Conservation (phyloP, 2,888 invertebrate genomes). For the Andrena marginata region DNA sequence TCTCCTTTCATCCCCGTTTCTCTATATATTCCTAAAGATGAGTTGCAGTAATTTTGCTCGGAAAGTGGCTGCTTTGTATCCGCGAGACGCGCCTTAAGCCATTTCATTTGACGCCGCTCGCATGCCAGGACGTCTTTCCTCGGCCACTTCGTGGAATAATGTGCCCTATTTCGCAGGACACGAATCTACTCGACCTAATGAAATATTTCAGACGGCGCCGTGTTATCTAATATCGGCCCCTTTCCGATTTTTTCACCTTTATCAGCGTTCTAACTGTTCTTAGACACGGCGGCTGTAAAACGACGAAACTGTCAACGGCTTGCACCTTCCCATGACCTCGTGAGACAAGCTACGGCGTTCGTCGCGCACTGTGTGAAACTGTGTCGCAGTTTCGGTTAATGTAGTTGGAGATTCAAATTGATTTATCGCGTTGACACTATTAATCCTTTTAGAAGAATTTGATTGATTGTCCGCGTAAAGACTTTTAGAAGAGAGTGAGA, state of each 20-base stretch:
- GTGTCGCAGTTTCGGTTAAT: too few relatives aligned
- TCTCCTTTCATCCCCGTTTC: neutral
- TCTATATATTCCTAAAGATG: neutral
- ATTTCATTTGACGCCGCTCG: conserved; percentile 50
- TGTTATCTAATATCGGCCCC: conserved; percentile 37
- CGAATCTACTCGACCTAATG: conserved; percentile 69
- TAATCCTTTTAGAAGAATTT: too few relatives aligned
- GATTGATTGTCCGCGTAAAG: too few relatives aligned
- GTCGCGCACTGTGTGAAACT: neutral
- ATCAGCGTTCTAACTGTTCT: conserved; percentile 34
- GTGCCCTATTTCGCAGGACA: conserved; percentile 58
- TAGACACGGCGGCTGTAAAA: neutral
- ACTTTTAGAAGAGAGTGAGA: too few relatives aligned
- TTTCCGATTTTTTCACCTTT: conserved; percentile 8
- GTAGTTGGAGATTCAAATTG: too few relatives aligned
- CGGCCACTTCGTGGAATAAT: conserved; percentile 65
- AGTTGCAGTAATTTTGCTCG: conserved; percentile 37
- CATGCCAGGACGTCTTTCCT: conserved; percentile 50
- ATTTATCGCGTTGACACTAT: too few relatives aligned
- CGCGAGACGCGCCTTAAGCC: conserved; percentile 25
- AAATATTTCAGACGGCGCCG: conserved; percentile 66
- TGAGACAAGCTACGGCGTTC: neutral
- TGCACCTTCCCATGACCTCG: conserved; percentile 36
- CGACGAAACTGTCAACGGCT: conserved; percentile 24
- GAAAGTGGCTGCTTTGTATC: conserved; percentile 34